phyloP scores from a whole-genome alignment of 1,140 invertebrate species.

The Heliconius congener region DNA sequence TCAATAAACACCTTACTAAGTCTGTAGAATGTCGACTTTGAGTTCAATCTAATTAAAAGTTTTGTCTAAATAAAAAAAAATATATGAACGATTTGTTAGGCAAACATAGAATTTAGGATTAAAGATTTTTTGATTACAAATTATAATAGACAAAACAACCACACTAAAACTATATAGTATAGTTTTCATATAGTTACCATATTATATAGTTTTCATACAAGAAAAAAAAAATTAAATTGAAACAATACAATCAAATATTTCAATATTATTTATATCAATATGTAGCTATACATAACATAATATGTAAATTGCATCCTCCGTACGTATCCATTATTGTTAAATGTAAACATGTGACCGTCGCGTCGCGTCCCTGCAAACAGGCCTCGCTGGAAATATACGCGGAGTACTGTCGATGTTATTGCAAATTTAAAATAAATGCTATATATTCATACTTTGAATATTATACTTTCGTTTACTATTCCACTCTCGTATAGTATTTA shows the following conservation, averaged over 20 bases:
- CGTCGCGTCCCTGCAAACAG: neutral
- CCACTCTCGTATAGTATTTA: no score
- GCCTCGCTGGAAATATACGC: conserved; percentile 1
- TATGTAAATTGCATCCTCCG: conserved; percentile 3
- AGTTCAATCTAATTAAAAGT: no score
- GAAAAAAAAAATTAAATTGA: neutral
- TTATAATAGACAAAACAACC: no score
- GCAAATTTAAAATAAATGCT: neutral
- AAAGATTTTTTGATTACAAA: no score
- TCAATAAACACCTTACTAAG: no score
- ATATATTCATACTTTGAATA: neutral
- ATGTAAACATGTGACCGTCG: conserved; percentile 10
- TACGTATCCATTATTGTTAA: conserved; percentile 5
- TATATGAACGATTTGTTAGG: no score
- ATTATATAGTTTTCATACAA: no score
- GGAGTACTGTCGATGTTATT: neutral
- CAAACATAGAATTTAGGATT: no score
- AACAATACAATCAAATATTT: neutral
- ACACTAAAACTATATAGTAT: no score
- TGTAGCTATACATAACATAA: neutral
- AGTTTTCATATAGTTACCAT: no score
- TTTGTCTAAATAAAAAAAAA: no score
- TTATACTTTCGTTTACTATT: neutral
- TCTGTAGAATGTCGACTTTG: no score
- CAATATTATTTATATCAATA: neutral